Percentiles rank a stretch among this genome's conserved stretches.
phyloP scores from a whole-genome alignment of 2,888 invertebrate genomes.

The Octonoba sinensis region DNA sequence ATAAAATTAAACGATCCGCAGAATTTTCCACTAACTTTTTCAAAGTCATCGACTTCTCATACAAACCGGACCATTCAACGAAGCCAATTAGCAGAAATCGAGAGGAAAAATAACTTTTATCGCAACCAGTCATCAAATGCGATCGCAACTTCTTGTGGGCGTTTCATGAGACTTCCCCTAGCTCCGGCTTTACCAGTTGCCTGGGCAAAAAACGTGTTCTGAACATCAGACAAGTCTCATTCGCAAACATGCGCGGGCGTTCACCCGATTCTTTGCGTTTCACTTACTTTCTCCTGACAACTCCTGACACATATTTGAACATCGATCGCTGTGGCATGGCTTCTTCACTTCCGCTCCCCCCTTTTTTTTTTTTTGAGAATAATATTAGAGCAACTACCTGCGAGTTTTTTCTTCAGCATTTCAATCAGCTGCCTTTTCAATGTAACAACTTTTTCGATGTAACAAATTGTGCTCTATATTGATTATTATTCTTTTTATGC shows the following conservation, averaged over 20 bases:
- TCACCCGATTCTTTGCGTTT: not conserved
- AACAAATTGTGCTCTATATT: too few species aligned
- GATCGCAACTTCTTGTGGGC: too few species aligned
- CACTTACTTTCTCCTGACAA: constrained; percentile 1
- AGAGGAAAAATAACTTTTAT: constrained; percentile 4
- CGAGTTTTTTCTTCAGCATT: too few species aligned
- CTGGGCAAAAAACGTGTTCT: not conserved
- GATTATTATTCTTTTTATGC: too few species aligned
- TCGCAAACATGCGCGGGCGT: constrained; percentile 6
- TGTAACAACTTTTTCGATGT: too few species aligned
- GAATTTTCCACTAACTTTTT: not conserved
- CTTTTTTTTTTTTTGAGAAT: too few species aligned
- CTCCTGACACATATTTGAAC: constrained; percentile 14
- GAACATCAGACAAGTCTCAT: constrained; percentile 9
- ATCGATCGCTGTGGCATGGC: not conserved
- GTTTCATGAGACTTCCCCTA: constrained; percentile 4
- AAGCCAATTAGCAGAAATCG: constrained; percentile 12
- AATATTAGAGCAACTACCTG: too few species aligned
- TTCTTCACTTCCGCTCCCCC: too few species aligned
- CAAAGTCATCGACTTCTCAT: constrained; percentile 12
- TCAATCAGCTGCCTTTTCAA: too few species aligned
- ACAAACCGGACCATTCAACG: constrained; percentile 13
- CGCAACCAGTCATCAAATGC: too few species aligned
- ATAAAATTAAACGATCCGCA: constrained; percentile 4
- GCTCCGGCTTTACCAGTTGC: constrained; percentile 4